Evolutionary conservation across 2,113 vertebrate genomes (phyloP).

Genomic region (Bos javanicus): DNA sequence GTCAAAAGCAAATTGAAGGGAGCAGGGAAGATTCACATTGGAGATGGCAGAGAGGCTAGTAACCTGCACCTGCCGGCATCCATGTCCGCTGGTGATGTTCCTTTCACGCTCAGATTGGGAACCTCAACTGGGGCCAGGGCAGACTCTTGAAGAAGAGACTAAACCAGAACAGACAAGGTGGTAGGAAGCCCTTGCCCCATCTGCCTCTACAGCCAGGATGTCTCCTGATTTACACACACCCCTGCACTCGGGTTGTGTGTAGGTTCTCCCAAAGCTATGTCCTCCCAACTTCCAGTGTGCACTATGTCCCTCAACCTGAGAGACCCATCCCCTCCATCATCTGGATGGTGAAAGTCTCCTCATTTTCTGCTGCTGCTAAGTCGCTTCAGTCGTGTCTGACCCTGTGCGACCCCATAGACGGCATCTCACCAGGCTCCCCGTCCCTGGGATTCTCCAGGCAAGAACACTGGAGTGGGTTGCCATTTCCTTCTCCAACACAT

Average conservation of each 20-base stretch:
- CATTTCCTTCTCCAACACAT: no score
- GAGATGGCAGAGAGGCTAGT: not conserved
- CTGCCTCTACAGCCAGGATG: not conserved
- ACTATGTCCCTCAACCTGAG: not conserved
- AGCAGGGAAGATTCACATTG: not conserved
- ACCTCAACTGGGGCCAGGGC: not conserved
- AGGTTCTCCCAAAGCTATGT: not conserved
- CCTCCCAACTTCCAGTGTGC: not conserved
- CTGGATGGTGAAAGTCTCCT: not conserved
- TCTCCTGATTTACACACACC: accelerated
- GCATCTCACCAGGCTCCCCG: no score
- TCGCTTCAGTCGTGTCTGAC: no score
- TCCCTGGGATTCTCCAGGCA: no score
- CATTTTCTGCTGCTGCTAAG: not conserved
- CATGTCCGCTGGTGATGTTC: not conserved
- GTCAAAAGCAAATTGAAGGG: not conserved
- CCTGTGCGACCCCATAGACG: no score
- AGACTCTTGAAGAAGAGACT: not conserved
- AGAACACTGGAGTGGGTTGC: no score
- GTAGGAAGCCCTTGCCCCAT: not conserved
- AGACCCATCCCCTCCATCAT: accelerated
- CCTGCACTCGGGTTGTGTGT: accelerated
- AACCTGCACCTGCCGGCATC: not conserved
- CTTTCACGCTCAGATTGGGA: not conserved
- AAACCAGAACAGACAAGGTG: not conserved